Evolutionary conservation across 1,140 invertebrate genomes (phyloP), one percentile per base, ranked within the genome.

Genomic region (Apis florea): DNA sequence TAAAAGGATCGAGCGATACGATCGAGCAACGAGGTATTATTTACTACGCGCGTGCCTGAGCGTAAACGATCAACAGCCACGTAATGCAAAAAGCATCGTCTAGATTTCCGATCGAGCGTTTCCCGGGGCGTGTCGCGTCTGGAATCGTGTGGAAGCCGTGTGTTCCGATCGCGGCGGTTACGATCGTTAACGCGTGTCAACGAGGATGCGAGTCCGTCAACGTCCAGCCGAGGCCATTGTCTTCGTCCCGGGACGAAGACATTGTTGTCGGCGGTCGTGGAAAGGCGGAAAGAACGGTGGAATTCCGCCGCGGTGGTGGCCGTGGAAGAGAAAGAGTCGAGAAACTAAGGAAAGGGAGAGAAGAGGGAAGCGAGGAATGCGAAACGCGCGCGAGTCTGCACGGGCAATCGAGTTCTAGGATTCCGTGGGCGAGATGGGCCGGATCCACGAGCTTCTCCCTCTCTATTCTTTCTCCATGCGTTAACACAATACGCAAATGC

Each of bases 141-240:
- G 31, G 74, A 68, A 61, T 68, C 73, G 40, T 77, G 47, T 77
- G 47, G 64, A 77, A 69, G 26, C 10, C 54, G n/a, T 63, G n/a
- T 63, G 64, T 82, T 82, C 80, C 73, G 74, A 74, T 67, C 63
- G 49, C 79, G 4, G 51, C 21, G 26, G 4, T 40, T 40, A 40
- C 67, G 81, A 82, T 83, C 81, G 81, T 83, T 79, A 83, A 66
- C 75, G 51, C 59, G 68, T 49, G 75, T 78, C 81, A 79, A 83
- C 75, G 59, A 54, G 68, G 49, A 47, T 21, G 64, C 26, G 66
- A 72, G 75, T 78, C 74, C 71, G 79, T 84, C 85, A 82, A 76
- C 47, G 83, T 84, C 64, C 47, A n/a, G 1, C 9, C 24, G 26
- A 10, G 69, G 71, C 75, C 76, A 86, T 86, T 82, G 85, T 82